Evolutionary conservation across 2,888 invertebrate genomes (phyloP), one percentile per base, ranked within the genome.

Genomic region (Torymus texanus): DNA sequence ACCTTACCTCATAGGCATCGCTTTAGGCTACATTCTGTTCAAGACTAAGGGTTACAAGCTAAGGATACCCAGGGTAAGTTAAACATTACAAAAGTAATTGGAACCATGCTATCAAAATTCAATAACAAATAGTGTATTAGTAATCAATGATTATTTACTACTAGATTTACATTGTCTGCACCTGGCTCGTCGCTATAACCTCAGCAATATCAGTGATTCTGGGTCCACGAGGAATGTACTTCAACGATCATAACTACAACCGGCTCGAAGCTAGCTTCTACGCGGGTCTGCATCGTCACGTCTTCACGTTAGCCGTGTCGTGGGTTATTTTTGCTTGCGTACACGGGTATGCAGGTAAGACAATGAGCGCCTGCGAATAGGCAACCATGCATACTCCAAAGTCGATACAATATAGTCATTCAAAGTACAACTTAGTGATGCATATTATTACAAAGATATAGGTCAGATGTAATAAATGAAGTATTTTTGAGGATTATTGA

Each of bases 311-410:
- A 0, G 84, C 85, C 13, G 62, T 90, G 1, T 84, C 85, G 2
- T 90, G 90, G 90, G 85, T 90, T 13, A 84, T 90, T 24, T 91
- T 95, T 68, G 92, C 93, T 0, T 94, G 94, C 83, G 90, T 91
- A 50, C 93, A 94, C 14, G 93, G 94, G 63, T 93, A 94, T 87
- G 94, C 93, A 87, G 93, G 94, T 92, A 87, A 90, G 85, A 83
- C n/a, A 41, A n/a, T 11, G 29, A 10, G 21, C 53, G 29, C 29
- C 29, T 29, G 3, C 5, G 5, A 1, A 3, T 29, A 29, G 29
- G 29, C 29, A 29, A 29, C 29, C 29, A 29, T 29, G 3, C 3
- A 3, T 29, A 29, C 29, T 29, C 4, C 29, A 29, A 29, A 29
- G 29, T 29, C 29, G 29, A 29, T 4, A 4, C 29, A 29, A 29